Base-by-base conservation (phyloP, 2,113 vertebrate genomes). In the Tyto alba region DNA sequence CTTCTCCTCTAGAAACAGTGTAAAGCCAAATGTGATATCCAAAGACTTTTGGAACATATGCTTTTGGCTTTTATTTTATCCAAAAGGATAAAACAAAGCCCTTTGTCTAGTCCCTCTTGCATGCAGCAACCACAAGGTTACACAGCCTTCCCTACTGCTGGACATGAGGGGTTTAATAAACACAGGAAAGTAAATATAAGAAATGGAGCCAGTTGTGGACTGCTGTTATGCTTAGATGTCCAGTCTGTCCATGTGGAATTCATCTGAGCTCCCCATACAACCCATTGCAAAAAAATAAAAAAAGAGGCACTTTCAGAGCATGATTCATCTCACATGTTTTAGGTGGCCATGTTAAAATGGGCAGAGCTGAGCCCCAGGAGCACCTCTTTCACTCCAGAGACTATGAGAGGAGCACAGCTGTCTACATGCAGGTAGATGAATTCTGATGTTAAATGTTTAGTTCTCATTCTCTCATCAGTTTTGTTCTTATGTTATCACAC, bases 211-310 rank as follows among this genome's bases (percentile, higher is more conserved):
- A 0, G 14, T 3, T 74, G 27, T 38, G 43, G 52, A 50, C n/a
- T 50, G 43, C 4, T 41, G 1, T 66, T 27, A 53, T 0, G 0
- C 23, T 80, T 40, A 48, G 7, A 22, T 1, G 10, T 66, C 55
- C 12, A 43, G 29, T 13, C 40, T 60, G 29, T 27, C 80, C 59
- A 34, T 0, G 2, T 22, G 41, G 50, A 95, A 89, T 71, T 55
- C 32, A 50, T 23, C 23, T 62, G 55, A 92, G 52, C 11, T 30
- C 30, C 62, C 27, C n/a, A 26, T 7, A 62, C 7, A 67, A 63
- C 38, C 53, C 57, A 68, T 3, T 12, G 48, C 2, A 17, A 68
- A 50, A 75, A 18, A 34, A 53, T 19, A 80, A 47, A 52, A 60
- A 34, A 48, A 47, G 5, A 40, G 16, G 7, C 6, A 34, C 10